Conservation (phyloP, 2,888 invertebrate genomes). For the Germaria angustata region DNA sequence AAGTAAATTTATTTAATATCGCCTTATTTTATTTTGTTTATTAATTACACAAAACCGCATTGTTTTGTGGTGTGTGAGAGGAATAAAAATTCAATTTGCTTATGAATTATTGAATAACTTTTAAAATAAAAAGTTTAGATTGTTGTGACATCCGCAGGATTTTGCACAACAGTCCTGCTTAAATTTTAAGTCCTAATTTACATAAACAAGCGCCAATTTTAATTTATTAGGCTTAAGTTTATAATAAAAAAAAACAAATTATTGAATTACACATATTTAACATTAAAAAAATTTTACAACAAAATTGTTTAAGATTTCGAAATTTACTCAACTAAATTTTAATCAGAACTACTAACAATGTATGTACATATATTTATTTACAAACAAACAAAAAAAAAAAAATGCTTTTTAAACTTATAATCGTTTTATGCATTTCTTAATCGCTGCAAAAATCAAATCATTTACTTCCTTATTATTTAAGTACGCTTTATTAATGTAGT, state of each 20-base stretch:
- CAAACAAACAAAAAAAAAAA: too few species aligned
- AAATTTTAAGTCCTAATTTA: slow-evolving; percentile 5
- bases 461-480: not conserved
- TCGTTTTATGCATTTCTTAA: slow-evolving; percentile 14
- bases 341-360: slow-evolving; percentile 27
- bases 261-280: slow-evolving; percentile 7
- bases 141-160: slow-evolving; percentile 8
- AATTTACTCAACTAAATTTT: slow-evolving; percentile 6
- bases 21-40: not conserved
- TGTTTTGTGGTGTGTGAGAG: not conserved
- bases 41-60: slow-evolving; percentile 5
- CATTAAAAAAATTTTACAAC: not conserved
- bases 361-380: slow-evolving; percentile 48
- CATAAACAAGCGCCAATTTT: slow-evolving; percentile 17
- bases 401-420: slow-evolving; percentile 4
- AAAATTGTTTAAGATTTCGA: not conserved
- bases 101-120: not conserved
- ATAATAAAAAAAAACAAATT: not conserved
- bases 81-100: not conserved
- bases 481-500: slow-evolving; percentile 36
- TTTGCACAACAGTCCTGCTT: not conserved
- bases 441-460: not conserved
- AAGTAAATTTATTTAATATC: slow-evolving; percentile 37
- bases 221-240: slow-evolving; percentile 38
- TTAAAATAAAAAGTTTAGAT: not conserved